Conservation (phyloP, 2,797 vertebrate genomes). For the Sebastes ruberrimus region DNA sequence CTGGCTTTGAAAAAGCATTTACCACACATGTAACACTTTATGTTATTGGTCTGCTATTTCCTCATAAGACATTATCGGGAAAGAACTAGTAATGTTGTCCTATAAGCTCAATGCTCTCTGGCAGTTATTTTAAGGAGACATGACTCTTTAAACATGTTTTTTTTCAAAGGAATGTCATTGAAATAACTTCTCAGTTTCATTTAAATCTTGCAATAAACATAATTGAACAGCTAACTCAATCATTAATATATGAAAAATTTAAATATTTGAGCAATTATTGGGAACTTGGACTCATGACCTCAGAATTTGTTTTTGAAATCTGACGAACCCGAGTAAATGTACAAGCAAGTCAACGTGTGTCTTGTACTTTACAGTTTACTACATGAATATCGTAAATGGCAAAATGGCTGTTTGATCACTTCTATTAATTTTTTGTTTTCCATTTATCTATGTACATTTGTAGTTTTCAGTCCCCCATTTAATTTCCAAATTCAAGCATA, state of each 20-base stretch:
- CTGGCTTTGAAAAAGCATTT: background rate
- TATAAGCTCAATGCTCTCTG: too few relatives aligned
- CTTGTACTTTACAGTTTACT: background rate
- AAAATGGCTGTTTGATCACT: background rate
- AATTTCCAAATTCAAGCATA: background rate
- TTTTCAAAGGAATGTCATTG: background rate
- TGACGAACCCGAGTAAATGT: background rate
- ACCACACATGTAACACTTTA: background rate
- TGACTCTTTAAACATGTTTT: background rate
- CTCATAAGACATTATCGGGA: background rate
- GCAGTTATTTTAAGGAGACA: background rate
- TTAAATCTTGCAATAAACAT: background rate
- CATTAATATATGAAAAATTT: background rate
- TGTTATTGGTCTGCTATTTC: background rate
- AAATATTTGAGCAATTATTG: background rate
- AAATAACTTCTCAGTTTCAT: background rate
- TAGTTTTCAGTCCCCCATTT: background rate
- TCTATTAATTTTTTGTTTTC: background rate
- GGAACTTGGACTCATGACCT: background rate
- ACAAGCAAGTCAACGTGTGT: background rate
- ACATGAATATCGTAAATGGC: background rate
- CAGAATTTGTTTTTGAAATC: background rate
- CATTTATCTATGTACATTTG: background rate
- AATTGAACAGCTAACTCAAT: background rate
- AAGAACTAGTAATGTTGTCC: background rate